phyloP scores from a whole-genome alignment of 2,113 vertebrate species.

The Rhabdomys dilectus region DNA sequence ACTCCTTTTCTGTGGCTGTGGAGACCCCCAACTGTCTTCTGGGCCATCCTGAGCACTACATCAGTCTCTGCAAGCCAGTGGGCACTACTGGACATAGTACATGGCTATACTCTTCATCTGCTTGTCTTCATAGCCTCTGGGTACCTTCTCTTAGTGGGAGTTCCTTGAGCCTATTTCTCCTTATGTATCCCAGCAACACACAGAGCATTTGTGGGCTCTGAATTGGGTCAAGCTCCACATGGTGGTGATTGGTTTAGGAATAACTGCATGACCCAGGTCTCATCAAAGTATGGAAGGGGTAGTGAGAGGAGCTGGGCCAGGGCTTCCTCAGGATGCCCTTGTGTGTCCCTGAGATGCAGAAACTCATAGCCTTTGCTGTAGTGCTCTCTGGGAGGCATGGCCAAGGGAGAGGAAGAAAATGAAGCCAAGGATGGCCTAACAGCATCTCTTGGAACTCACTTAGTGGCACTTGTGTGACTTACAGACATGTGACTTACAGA shows the following conservation, averaged over 20 bases:
- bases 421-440: background rate
- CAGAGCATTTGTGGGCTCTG: background rate
- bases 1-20: background rate
- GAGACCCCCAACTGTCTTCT: background rate
- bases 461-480: background rate
- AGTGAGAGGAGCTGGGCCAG: too few relatives aligned
- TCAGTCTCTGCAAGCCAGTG: background rate
- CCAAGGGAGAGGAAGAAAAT: background rate
- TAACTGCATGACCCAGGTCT: background rate
- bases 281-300: background rate
- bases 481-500: background rate
- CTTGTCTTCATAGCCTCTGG: background rate
- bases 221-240: background rate
- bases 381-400: background rate
- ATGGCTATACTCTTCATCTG: background rate
- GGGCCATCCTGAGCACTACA: fast-evolving
- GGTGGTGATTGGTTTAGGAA: slow-evolving; percentile 39
- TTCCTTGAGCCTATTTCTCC: background rate
- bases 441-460: background rate
- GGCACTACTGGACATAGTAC: background rate
- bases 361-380: background rate
- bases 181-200: background rate
- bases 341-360: background rate
- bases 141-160: background rate
- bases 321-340: background rate